A percentile compares a stretch with the other conserved stretches of the same genome.
Evolutionary conservation across 2,888 invertebrate species (phyloP).

Genomic region (Hedya salicella): DNA sequence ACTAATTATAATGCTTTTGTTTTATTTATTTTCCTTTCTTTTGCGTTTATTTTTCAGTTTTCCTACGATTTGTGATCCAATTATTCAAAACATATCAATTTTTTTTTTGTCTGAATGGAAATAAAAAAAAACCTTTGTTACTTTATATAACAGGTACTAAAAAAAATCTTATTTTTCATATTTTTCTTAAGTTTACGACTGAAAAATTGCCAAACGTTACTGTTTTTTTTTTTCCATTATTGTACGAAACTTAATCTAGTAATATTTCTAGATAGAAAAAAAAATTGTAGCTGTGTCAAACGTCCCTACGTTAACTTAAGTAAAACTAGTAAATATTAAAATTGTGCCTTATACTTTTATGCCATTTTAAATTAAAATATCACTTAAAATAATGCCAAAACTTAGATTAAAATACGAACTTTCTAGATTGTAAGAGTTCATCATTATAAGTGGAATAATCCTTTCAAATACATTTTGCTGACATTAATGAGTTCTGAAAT

Average conservation of each 20-base stretch:
- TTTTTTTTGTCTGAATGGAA: slow-evolving; percentile 24
- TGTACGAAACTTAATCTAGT: background rate
- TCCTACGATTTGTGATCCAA: slow-evolving; percentile 53
- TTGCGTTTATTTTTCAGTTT: slow-evolving; percentile 51
- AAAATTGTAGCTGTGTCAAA: slow-evolving; percentile 66
- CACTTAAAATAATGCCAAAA: slow-evolving; percentile 76
- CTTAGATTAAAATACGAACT: slow-evolving; percentile 60
- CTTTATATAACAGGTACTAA: background rate
- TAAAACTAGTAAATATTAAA: slow-evolving; percentile 76
- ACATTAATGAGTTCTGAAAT: slow-evolving; percentile 23
- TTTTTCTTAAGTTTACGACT: slow-evolving; percentile 40
- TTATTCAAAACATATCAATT: slow-evolving; percentile 74
- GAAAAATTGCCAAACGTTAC: slow-evolving; percentile 58
- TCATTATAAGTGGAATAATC: slow-evolving; percentile 25
- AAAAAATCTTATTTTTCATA: background rate
- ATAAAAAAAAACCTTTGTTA: background rate
- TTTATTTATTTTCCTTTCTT: slow-evolving; percentile 69
- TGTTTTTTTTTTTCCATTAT: background rate
- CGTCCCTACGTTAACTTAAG: slow-evolving; percentile 72
- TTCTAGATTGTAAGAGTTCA: slow-evolving; percentile 49
- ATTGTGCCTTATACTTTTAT: slow-evolving; percentile 83
- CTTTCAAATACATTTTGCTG: slow-evolving; percentile 30
- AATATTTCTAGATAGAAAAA: slow-evolving; percentile 50
- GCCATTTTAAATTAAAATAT: slow-evolving; percentile 82
- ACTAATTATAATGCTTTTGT: slow-evolving; percentile 66